Percentiles rank a stretch among this genome's conserved stretches.
Evolutionary conservation across 2,888 invertebrate genomes (phyloP).

Genomic region (Orthonychiurus folsomi): DNA sequence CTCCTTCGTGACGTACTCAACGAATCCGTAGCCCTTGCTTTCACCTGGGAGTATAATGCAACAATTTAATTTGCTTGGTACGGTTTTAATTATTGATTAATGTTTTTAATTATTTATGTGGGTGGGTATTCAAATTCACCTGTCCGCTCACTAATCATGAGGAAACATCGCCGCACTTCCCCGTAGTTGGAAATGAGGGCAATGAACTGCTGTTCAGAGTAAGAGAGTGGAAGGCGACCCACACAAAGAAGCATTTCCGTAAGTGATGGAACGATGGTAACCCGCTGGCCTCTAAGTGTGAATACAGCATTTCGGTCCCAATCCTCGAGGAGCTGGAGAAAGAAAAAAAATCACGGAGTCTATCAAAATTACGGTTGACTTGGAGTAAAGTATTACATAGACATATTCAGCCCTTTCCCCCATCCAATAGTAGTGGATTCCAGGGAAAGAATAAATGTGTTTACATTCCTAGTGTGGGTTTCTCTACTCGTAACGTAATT

Average conservation of each 20-base stretch:
- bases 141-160: slow-evolving; percentile 47
- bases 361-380: neutral
- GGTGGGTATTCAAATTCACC: too few relatives aligned
- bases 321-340: slow-evolving; percentile 44
- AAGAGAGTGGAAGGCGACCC: slow-evolving; percentile 47
- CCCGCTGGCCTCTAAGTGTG: slow-evolving; percentile 43
- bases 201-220: slow-evolving; percentile 47
- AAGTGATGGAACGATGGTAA: slow-evolving; percentile 45
- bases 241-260: slow-evolving; percentile 49
- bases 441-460: too few relatives aligned
- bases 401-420: too few relatives aligned
- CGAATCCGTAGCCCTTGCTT: slow-evolving; percentile 51
- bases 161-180: slow-evolving; percentile 47
- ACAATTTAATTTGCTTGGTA: too few relatives aligned
- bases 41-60: slow-evolving; percentile 43
- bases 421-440: neutral
- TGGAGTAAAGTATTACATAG: too few relatives aligned
- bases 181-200: slow-evolving; percentile 47
- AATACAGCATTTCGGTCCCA: slow-evolving; percentile 44
- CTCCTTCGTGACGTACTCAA: slow-evolving; percentile 49
- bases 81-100: too few relatives aligned
- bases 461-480: too few relatives aligned
- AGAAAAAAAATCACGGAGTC: neutral
- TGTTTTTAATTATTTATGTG: too few relatives aligned
- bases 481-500: too few relatives aligned